These are phyloP conservation scores for Mythimna lalbum DNA, from an alignment of 2,888 invertebrate genomes.

Conservation along the genomic window DNA sequence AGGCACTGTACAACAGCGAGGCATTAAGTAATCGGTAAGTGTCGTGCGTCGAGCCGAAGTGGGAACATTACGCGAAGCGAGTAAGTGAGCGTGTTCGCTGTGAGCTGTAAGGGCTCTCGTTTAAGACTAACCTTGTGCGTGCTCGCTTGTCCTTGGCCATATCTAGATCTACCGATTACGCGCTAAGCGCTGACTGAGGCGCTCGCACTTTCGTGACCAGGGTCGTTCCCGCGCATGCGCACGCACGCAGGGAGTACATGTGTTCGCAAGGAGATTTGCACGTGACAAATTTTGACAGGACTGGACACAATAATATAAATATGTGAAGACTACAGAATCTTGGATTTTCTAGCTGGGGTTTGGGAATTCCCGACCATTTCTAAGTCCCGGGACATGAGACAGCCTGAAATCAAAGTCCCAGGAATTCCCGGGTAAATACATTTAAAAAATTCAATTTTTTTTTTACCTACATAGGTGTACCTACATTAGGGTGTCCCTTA, in stretches of 20 bases:
- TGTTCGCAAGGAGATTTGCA: background rate
- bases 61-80: slow-evolving; percentile 8
- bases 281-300: background rate
- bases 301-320: too few species aligned
- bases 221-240: background rate
- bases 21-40: slow-evolving; percentile 6
- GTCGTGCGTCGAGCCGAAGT: slow-evolving; percentile 30
- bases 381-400: too few species aligned
- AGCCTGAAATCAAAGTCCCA: too few species aligned
- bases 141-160: slow-evolving; percentile 34
- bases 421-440: too few species aligned
- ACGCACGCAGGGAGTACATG: background rate
- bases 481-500: too few species aligned
- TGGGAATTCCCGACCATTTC: too few species aligned
- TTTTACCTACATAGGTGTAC: too few species aligned
- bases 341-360: too few species aligned
- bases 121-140: slow-evolving; percentile 35
- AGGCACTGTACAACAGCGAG: background rate
- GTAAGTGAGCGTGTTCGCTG: slow-evolving; percentile 10
- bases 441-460: too few species aligned
- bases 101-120: slow-evolving; percentile 1
- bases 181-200: background rate
- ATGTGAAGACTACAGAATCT: too few species aligned
- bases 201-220: background rate
- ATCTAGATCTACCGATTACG: slow-evolving; percentile 38